Conservation (phyloP, 2,113 vertebrate species). For the Pungitius pungitius region DNA sequence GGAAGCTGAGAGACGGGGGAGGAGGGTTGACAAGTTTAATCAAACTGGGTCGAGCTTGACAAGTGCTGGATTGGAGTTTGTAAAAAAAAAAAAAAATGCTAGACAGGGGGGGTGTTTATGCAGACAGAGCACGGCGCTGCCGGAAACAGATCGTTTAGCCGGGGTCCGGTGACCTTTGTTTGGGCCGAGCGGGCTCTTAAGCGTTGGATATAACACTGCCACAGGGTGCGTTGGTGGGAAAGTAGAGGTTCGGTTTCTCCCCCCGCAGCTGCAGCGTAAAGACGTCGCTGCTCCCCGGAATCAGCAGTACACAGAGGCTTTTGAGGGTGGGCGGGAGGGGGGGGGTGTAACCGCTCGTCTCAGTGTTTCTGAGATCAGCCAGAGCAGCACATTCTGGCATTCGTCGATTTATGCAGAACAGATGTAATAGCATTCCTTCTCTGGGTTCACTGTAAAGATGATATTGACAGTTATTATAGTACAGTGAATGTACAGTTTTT, state of each 20-base stretch:
- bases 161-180: constrained; percentile 50
- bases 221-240: constrained; percentile 37
- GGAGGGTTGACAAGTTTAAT: constrained; percentile 74
- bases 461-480: constrained; percentile 28
- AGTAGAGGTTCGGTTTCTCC: constrained; percentile 48
- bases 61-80: constrained; percentile 55
- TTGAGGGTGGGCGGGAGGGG: no score
- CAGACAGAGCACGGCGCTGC: constrained; percentile 42
- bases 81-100: constrained; percentile 28
- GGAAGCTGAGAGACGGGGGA: constrained; percentile 39
- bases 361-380: constrained; percentile 38
- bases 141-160: constrained; percentile 57
- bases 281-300: constrained; percentile 47
- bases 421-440: constrained; percentile 44
- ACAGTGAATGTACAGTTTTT: constrained; percentile 27
- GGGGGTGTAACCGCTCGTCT: constrained; percentile 19
- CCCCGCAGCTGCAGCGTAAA: constrained; percentile 48
- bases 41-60: constrained; percentile 68
- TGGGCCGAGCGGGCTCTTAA: constrained; percentile 50
- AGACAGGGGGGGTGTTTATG: constrained; percentile 66
- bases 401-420: constrained; percentile 32
- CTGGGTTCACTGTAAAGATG: constrained; percentile 31
- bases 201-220: constrained; percentile 58
- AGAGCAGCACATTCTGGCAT: constrained; percentile 55
- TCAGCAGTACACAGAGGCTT: constrained; percentile 41